These are phyloP conservation scores for Melanerpes formicivorus DNA, from an alignment of 2,113 vertebrate genomes.

Conservation along the genomic window DNA sequence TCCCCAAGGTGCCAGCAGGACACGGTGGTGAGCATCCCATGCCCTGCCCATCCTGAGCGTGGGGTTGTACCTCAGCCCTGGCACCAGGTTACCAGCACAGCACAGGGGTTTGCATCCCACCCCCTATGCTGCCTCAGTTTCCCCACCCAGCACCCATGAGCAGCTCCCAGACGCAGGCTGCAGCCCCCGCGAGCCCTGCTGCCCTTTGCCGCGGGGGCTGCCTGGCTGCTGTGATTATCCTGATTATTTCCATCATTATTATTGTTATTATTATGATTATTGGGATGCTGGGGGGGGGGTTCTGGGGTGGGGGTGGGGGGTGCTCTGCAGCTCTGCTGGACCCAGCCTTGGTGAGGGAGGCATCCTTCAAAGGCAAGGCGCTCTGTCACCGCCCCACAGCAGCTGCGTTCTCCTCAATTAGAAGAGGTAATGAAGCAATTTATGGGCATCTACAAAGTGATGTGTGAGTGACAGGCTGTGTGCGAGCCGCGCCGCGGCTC, in stretches of 20 bases:
- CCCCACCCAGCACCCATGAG: neutral
- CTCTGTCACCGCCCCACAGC: conserved; percentile 61
- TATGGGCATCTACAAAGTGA: conserved; percentile 75
- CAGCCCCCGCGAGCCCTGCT: neutral
- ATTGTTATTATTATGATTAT: conserved; percentile 21
- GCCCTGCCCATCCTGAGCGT: no score
- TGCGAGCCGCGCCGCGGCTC: conserved; percentile 52
- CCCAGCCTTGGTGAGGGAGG: conserved; percentile 31
- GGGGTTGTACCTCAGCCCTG: neutral
- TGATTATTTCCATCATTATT: neutral
- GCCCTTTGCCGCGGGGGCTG: neutral
- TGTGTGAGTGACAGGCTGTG: conserved; percentile 74
- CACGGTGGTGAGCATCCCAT: no score
- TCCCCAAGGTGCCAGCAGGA: no score
- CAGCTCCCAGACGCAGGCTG: neutral
- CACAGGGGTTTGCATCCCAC: neutral
- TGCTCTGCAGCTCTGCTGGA: conserved; percentile 10
- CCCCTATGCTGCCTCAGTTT: conserved; percentile 36
- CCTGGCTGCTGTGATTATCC: conserved; percentile 1
- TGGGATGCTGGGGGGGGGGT: conserved; percentile 28
- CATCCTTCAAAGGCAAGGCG: conserved; percentile 59
- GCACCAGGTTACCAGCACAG: rapidly evolving
- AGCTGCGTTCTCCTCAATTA: conserved; percentile 76
- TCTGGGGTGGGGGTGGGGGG: neutral
- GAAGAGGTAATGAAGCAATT: conserved; percentile 77